Percentiles rank a stretch among this genome's conserved stretches.
phyloP scores from a whole-genome alignment of 2,888 invertebrate species.

The Diaphora mendica region DNA sequence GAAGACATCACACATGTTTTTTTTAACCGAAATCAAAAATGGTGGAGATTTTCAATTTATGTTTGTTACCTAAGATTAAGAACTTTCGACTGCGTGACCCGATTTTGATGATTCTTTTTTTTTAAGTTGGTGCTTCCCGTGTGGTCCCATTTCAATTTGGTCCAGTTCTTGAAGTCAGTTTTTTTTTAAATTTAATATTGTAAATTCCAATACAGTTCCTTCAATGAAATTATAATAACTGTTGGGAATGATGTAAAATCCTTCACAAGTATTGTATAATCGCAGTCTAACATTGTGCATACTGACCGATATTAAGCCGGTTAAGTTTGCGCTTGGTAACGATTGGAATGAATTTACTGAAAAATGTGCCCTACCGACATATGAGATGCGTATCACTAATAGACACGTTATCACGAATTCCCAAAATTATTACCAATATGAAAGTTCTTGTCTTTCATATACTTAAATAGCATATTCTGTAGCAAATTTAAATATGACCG shows the following conservation, averaged over 20 bases:
- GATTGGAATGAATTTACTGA: constrained; percentile 3
- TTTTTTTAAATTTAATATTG: no score
- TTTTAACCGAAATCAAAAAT: not conserved
- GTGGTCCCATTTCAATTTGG: no score
- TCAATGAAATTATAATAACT: not conserved
- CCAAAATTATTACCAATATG: constrained; percentile 44
- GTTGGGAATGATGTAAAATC: constrained; percentile 27
- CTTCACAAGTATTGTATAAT: constrained; percentile 35
- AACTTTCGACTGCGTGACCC: no score
- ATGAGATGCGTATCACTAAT: constrained; percentile 13
- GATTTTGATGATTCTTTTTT: no score
- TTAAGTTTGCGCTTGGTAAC: constrained; percentile 16
- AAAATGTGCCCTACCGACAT: constrained; percentile 23
- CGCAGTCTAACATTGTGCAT: constrained; percentile 44
- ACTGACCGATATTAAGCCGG: constrained; percentile 44
- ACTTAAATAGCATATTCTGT: constrained; percentile 40
- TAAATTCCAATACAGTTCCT: not conserved
- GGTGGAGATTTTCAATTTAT: no score
- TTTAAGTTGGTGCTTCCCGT: no score
- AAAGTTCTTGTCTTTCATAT: constrained; percentile 57
- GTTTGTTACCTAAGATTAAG: no score
- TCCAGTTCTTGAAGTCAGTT: no score
- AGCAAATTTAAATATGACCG: constrained; percentile 43
- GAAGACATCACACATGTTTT: no score
- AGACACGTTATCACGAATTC: constrained; percentile 32